Evolutionary conservation across 2,888 invertebrate genomes (phyloP).

Genomic region (Hydrotaea cyrtoneurina): DNA sequence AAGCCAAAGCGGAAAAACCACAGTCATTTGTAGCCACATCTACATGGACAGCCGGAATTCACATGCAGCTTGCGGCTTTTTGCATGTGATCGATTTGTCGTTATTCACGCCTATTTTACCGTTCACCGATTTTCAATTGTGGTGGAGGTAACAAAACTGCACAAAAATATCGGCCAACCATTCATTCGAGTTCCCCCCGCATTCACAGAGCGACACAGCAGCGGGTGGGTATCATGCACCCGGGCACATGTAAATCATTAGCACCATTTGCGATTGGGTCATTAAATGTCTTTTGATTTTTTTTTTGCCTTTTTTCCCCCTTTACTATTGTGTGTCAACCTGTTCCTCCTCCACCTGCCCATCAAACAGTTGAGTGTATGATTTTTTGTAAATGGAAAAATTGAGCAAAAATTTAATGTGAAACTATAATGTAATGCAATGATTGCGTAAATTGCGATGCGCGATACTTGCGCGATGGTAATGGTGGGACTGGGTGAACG

Average conservation of each 20-base stretch:
- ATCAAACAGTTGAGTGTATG: too few relatives aligned
- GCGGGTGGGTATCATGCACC: too few relatives aligned
- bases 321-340: background rate
- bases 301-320: background rate
- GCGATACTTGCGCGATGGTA: too few relatives aligned
- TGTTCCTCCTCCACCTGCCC: background rate
- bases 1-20: constrained; percentile 53
- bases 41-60: background rate
- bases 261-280: background rate
- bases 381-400: too few relatives aligned
- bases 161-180: constrained; percentile 12
- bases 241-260: background rate
- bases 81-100: constrained; percentile 65
- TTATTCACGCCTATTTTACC: constrained; percentile 63
- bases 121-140: constrained; percentile 56
- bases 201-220: background rate
- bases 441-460: too few relatives aligned
- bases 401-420: too few relatives aligned
- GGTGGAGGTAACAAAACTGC: constrained; percentile 46
- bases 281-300: constrained; percentile 30
- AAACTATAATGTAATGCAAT: too few relatives aligned
- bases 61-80: constrained; percentile 53
- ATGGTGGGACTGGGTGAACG: too few relatives aligned
- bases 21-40: constrained; percentile 60
- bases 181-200: background rate